These are phyloP conservation scores for Crioceris asparagi DNA, from an alignment of 2,888 invertebrate genomes.

Conservation along the genomic window DNA sequence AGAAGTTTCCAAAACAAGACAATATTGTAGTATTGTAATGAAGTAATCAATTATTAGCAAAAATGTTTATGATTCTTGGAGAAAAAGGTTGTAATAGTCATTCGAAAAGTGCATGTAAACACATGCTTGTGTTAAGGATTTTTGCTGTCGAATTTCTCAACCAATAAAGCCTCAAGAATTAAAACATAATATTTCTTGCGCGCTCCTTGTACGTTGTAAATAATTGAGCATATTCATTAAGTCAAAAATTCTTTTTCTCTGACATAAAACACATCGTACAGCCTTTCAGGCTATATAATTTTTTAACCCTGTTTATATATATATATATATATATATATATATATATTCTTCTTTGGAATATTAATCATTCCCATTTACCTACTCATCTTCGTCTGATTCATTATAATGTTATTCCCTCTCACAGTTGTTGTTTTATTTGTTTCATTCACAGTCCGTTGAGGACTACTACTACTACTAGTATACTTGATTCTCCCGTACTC, in stretches of 20 bases:
- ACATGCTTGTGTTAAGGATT: too few species aligned
- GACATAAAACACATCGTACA: slow-evolving; percentile 13
- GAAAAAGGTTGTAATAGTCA: too few species aligned
- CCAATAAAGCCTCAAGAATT: too few species aligned
- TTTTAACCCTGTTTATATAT: slow-evolving; percentile 21
- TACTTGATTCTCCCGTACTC: too few species aligned
- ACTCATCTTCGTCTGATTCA: slow-evolving; percentile 17
- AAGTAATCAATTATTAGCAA: background rate
- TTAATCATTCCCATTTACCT: slow-evolving; percentile 28
- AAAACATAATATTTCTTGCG: background rate
- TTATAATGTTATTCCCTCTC: slow-evolving; percentile 13
- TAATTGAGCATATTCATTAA: slow-evolving; percentile 14
- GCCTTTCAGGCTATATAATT: slow-evolving; percentile 19
- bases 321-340: too few species aligned
- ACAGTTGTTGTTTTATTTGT: slow-evolving; percentile 20
- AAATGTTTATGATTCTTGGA: background rate
- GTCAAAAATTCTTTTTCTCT: slow-evolving; percentile 16
- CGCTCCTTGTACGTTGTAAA: background rate
- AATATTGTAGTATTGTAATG: too few species aligned
- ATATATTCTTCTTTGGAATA: slow-evolving; percentile 26
- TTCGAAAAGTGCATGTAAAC: too few species aligned
- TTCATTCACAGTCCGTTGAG: too few species aligned
- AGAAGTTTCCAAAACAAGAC: too few species aligned
- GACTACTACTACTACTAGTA: too few species aligned
- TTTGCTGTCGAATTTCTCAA: too few species aligned